These are phyloP conservation scores for Apostichopus japonicus DNA, from an alignment of 35 echinoderm and acorn worm species.

Conservation along the genomic window DNA sequence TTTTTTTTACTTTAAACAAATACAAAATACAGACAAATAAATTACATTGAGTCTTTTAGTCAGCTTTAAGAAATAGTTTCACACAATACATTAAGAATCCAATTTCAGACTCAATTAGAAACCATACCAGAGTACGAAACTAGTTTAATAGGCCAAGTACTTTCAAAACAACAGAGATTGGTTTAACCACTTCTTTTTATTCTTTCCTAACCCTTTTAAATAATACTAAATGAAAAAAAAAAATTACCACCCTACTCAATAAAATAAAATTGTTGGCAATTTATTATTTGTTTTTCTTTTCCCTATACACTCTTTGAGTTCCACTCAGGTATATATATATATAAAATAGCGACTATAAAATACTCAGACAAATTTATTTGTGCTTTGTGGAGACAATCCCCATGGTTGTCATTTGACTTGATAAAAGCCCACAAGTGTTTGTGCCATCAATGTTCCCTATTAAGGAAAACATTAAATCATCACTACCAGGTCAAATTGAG, in stretches of 20 bases:
- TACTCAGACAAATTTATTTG: conserved; percentile 37
- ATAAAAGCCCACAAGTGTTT: conserved; percentile 46
- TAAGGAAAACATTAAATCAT: conserved; percentile 38
- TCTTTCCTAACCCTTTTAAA: background rate
- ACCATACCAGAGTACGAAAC: background rate
- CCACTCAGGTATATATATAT: no score
- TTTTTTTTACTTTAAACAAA: no score
- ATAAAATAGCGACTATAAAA: background rate
- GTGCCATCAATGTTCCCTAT: conserved; percentile 23
- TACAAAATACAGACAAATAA: no score
- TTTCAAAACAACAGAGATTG: background rate
- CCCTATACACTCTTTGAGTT: background rate
- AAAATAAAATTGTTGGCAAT: no score
- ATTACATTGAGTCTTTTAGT: no score
- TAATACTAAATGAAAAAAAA: background rate
- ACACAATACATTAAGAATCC: no score
- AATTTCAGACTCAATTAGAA: background rate
- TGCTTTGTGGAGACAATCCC: conserved; percentile 26
- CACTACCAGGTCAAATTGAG: background rate
- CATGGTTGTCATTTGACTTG: conserved; percentile 45
- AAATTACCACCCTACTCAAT: background rate
- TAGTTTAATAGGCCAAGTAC: conserved; percentile 1
- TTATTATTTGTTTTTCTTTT: background rate
- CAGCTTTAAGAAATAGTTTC: no score
- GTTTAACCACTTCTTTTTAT: background rate